A percentile compares a stretch with the other conserved stretches of the same genome.
Evolutionary conservation across 2,113 vertebrate species (phyloP).

Genomic region (Bucco capensis): DNA sequence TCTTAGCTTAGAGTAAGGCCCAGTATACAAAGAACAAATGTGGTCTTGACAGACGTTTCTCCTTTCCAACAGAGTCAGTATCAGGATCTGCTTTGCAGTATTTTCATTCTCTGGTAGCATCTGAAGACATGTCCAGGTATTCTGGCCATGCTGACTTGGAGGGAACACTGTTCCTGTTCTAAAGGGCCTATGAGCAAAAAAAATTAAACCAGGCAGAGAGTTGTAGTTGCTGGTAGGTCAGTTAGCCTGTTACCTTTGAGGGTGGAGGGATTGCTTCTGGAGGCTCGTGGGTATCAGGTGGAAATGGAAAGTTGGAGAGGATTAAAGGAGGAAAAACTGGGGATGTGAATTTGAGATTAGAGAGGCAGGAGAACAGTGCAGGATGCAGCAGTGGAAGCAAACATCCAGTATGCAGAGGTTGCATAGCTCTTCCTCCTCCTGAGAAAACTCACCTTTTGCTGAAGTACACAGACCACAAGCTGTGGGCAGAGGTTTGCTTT

Average conservation of each 20-base stretch:
- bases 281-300: background rate
- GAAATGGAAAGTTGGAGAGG: background rate
- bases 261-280: background rate
- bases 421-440: background rate
- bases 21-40: rapidly evolving
- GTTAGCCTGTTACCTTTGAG: background rate
- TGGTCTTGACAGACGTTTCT: background rate
- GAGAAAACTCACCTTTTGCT: background rate
- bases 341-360: background rate
- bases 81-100: background rate
- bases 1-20: background rate
- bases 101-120: background rate
- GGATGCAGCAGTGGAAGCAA: background rate
- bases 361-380: background rate
- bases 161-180: background rate
- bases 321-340: background rate
- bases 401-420: background rate
- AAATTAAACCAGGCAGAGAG: background rate
- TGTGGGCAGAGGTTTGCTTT: background rate
- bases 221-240: background rate
- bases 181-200: background rate
- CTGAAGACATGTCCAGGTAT: background rate
- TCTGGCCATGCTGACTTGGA: background rate
- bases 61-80: background rate
- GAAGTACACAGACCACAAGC: background rate